Conservation (phyloP, 2,113 vertebrate species). For the Psittacara wagleri region DNA sequence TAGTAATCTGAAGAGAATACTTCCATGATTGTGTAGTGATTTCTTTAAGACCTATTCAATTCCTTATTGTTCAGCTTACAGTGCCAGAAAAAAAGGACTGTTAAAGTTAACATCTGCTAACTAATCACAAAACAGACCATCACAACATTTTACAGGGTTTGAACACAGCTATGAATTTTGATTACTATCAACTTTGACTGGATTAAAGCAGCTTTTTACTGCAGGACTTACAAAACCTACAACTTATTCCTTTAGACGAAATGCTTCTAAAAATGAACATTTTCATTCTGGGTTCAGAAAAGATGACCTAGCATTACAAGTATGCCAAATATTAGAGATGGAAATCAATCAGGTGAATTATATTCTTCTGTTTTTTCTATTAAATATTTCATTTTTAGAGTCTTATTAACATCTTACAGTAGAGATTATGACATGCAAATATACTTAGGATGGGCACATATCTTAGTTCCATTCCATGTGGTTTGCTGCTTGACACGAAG, state of each 20-base stretch:
- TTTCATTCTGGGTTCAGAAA: background rate
- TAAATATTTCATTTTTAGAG: background rate
- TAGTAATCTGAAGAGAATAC: conserved; percentile 64
- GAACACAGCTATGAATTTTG: conserved; percentile 61
- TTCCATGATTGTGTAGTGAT: conserved; percentile 57
- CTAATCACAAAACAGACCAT: conserved; percentile 60
- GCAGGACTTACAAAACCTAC: background rate
- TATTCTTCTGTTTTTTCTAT: background rate
- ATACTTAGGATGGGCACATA: background rate
- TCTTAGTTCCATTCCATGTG: background rate
- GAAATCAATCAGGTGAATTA: background rate
- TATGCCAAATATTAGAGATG: background rate
- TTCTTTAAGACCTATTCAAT: conserved; percentile 67
- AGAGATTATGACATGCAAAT: background rate
- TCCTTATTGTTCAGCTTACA: conserved; percentile 61
- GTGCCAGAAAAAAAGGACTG: conserved; percentile 48
- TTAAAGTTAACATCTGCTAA: conserved; percentile 70
- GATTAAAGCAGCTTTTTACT: conserved; percentile 15
- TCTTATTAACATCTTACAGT: background rate
- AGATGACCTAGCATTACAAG: background rate
- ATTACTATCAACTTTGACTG: conserved; percentile 50
- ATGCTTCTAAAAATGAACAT: background rate
- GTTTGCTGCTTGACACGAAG: background rate
- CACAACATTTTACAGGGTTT: conserved; percentile 34
- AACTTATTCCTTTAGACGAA: background rate